Evolutionary conservation across 1,140 invertebrate species (phyloP), one percentile per base, ranked within the genome.

Genomic region (Micrasema longulum): DNA sequence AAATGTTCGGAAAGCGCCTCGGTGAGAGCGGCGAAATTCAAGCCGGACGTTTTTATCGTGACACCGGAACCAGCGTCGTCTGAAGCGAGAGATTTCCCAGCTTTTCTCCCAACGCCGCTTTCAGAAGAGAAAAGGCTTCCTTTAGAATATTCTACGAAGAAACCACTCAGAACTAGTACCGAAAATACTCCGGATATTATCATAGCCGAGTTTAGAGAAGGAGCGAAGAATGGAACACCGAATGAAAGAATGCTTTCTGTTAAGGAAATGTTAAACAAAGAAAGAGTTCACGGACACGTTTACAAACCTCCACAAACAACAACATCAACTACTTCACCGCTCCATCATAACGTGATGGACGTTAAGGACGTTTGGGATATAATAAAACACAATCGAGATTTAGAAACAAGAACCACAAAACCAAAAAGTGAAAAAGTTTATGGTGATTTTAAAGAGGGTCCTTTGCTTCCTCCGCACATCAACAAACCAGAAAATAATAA

Each of bases 331-430:
- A 22, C 0, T 12, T 18, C 47, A 7, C 22, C 10, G n/a, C 36
- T 7, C 26, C 31, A 22, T 60, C 20, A 67, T 31, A 35, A 45
- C 5, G 60, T 50, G 9, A 50, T 63, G 47, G 22, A 76, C 16
- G 68, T 71, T 6, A 47, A 76, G 20, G 74, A 76, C 60, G 69
- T 76, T 9, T 76, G 71, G 71, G 71, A 73, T 45, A 76, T 76
- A 31, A 76, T 76, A 35, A 65, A 67, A 12, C 71, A 76, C 16
- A 76, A 76, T 64, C 47, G 73, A 47, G 60, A 71, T 38, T 36
- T 71, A 18, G 71, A 73, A 47, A 50, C 26, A 9, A 63, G 7
- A 43, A 62, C 57, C 3, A 47, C 38, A 47, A 16, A 11, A 52
- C 11, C 23, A 2, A 36, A 26, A 16, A 35, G 52, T 11, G 20